These are phyloP conservation scores for Anabas testudineus DNA, from an alignment of 2,797 vertebrate species.

Conservation along the genomic window DNA sequence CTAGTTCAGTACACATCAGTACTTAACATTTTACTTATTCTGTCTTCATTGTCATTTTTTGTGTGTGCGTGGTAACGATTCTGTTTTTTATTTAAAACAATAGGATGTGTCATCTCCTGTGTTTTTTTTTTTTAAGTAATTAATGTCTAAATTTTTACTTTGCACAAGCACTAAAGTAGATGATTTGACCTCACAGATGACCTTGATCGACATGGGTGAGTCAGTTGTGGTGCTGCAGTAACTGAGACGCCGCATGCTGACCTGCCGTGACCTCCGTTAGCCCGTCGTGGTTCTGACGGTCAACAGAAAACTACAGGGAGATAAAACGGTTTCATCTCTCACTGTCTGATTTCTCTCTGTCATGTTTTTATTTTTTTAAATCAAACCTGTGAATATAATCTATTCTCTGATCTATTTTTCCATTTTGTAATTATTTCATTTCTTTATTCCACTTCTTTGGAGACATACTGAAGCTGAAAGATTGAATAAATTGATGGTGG, in stretches of 20 bases:
- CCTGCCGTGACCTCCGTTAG: slow-evolving; percentile 45
- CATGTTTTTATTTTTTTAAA: slow-evolving; percentile 65
- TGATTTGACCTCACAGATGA: slow-evolving; percentile 68
- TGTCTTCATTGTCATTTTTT: slow-evolving; percentile 75
- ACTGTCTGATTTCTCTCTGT: slow-evolving; percentile 65
- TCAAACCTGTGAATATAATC: slow-evolving; percentile 84
- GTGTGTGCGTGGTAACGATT: slow-evolving; percentile 63
- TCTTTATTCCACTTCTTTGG: slow-evolving; percentile 83
- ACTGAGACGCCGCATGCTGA: slow-evolving; percentile 36
- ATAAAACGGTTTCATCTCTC: slow-evolving; percentile 58
- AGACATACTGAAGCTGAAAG: slow-evolving; percentile 81
- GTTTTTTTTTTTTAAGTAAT: slow-evolving; percentile 61
- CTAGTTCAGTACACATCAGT: slow-evolving; percentile 70
- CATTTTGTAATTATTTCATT: slow-evolving; percentile 87
- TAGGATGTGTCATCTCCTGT: slow-evolving; percentile 62
- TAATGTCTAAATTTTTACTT: slow-evolving; percentile 67
- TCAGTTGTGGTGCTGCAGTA: slow-evolving; percentile 47
- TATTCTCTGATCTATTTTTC: slow-evolving; percentile 80
- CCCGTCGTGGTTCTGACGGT: slow-evolving; percentile 39
- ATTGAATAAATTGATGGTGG: slow-evolving; percentile 87
- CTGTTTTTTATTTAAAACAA: slow-evolving; percentile 76
- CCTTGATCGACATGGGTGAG: slow-evolving; percentile 47
- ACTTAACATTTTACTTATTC: slow-evolving; percentile 64
- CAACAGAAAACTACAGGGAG: slow-evolving; percentile 62
- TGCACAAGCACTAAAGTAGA: slow-evolving; percentile 84